phyloP scores from a whole-genome alignment of 2,888 invertebrate species.

The Phyllotreta striolata region DNA sequence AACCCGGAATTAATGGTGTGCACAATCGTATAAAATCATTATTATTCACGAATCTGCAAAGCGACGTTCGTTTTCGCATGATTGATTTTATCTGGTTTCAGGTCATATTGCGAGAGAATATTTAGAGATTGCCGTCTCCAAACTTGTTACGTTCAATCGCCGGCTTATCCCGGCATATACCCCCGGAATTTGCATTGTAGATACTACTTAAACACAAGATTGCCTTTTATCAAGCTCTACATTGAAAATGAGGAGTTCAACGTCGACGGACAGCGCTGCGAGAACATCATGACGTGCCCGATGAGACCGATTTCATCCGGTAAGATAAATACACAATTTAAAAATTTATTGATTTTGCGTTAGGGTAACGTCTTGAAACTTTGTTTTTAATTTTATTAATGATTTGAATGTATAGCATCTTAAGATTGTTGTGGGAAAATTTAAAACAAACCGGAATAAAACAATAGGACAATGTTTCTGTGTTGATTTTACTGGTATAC shows the following conservation, averaged over 20 bases:
- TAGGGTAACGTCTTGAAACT: too few species aligned
- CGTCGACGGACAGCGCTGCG: constrained; percentile 91
- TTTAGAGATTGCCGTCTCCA: constrained; percentile 89
- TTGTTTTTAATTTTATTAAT: too few species aligned
- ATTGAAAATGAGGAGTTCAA: constrained; percentile 94
- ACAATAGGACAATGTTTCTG: too few species aligned
- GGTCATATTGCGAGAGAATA: constrained; percentile 87
- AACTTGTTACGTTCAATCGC: constrained; percentile 93
- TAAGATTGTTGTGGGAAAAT: too few species aligned
- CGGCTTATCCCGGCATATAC: constrained; percentile 92
- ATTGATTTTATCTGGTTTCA: constrained; percentile 56
- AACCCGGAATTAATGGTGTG: too few species aligned
- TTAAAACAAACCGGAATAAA: too few species aligned
- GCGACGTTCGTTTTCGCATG: constrained; percentile 5
- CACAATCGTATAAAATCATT: too few species aligned
- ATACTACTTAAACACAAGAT: constrained; percentile 86
- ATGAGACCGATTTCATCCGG: constrained; percentile 90
- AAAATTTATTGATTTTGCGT: too few species aligned
- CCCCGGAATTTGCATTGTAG: constrained; percentile 90
- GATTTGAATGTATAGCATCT: too few species aligned
- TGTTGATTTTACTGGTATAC: too few species aligned
- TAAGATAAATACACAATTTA: too few species aligned
- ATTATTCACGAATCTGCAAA: constrained; percentile 10
- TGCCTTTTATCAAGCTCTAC: constrained; percentile 89
- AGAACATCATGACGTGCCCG: constrained; percentile 94